Conservation (phyloP, 1,140 invertebrate species). For the Drosophila santomea region DNA sequence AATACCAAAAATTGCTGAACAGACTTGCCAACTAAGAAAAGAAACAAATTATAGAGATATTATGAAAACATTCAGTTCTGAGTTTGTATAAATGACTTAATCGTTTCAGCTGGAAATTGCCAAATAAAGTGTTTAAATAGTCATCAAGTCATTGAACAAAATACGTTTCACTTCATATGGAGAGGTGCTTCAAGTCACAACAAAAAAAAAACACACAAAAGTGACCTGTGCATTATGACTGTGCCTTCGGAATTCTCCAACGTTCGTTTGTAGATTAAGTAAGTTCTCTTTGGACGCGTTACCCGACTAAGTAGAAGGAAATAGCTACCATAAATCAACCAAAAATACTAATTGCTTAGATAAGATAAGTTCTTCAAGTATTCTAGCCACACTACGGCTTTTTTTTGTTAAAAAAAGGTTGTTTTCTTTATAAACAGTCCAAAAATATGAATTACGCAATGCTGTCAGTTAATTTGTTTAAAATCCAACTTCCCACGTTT, state of each 20-base stretch:
- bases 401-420: background rate
- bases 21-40: background rate
- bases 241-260: background rate
- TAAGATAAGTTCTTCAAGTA: conserved; percentile 1
- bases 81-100: background rate
- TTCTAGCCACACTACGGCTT: too few species aligned
- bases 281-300: background rate
- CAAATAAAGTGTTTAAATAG: background rate
- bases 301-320: conserved; percentile 1
- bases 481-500: background rate
- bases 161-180: background rate
- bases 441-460: background rate
- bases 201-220: background rate
- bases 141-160: background rate
- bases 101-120: background rate
- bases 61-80: too few species aligned
- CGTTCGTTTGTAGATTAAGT: background rate
- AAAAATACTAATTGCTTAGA: conserved; percentile 1
- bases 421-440: background rate
- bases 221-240: background rate
- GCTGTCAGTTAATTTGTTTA: background rate
- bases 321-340: background rate
- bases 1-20: too few species aligned
- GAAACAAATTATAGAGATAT: too few species aligned
- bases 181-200: background rate